Base-by-base conservation (phyloP, 1,140 invertebrate genomes). In the Trichogramma pretiosum region DNA sequence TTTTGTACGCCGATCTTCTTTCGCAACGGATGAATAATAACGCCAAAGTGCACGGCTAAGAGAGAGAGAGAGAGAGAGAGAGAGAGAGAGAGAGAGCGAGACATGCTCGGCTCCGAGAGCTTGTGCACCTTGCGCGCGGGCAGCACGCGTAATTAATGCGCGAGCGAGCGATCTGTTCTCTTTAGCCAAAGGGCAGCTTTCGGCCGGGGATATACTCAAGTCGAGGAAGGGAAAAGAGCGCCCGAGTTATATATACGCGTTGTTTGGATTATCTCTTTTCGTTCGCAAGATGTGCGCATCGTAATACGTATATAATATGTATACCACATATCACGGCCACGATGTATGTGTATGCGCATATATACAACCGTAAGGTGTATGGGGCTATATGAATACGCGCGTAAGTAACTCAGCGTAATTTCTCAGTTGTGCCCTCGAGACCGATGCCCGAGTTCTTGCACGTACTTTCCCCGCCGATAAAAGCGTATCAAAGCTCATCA, bases 11-110 rank as follows among this genome's bases (percentile, higher is more conserved):
- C 26, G 13, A 34, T 17, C 11, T 22, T 16, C 38, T 21, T 40
- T 34, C 18, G n/a, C n/a, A n/a, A n/a, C n/a, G 37, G 46, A 47
- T 47, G 46, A 47, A 40, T 47, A 47, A 47, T 47, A 47, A 47
- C 28, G 46, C 21, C n/a, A 33, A 46, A 33, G 14, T 46, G 34
- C 13, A 22, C 11, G 23, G 39, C 21, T 28, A 33, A 33, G 13
- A 33, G 13, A 33, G 32, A 7, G 32, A 33, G 13, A n/a, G n/a
- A 33, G 32, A 33, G 13, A 33, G 32, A 33, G 32, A 33, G 13
- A 16, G 7, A 22, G 23, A 18, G 33, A 13, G n/a, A n/a, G n/a
- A n/a, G n/a, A n/a, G 44, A 18, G n/a, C n/a, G n/a, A n/a, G n/a
- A n/a, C n/a, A n/a, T n/a, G n/a, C n/a, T n/a, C n/a, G n/a, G n/a